Evolutionary conservation across 2,888 invertebrate genomes (phyloP).

Genomic region (Cactoblastis cactorum): DNA sequence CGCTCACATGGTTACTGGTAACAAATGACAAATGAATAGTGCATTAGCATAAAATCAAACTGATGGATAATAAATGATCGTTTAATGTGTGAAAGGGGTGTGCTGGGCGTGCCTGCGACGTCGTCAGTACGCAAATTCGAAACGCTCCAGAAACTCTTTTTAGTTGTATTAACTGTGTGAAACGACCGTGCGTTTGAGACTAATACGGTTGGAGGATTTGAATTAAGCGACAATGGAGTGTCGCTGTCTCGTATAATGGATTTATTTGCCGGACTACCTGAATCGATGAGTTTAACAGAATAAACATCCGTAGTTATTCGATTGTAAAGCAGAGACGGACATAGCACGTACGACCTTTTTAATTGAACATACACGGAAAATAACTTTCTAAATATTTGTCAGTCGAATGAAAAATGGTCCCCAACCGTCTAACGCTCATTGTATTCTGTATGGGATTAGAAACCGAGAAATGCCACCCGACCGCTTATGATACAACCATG

Average conservation of each 20-base stretch:
- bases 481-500: constrained; percentile 49
- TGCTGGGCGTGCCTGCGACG: constrained; percentile 56
- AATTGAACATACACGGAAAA: constrained; percentile 70
- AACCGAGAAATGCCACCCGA: constrained; percentile 68
- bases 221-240: constrained; percentile 52
- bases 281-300: constrained; percentile 61
- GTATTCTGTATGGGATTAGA: constrained; percentile 71
- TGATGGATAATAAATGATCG: constrained; percentile 63
- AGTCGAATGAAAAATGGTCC: constrained; percentile 72
- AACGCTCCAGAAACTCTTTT: constrained; percentile 49
- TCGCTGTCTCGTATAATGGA: constrained; percentile 66
- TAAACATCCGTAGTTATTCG: constrained; percentile 66
- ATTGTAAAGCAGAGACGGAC: constrained; percentile 54
- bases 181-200: constrained; percentile 37
- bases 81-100: constrained; percentile 63
- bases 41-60: constrained; percentile 42
- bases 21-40: constrained; percentile 26
- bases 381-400: constrained; percentile 78
- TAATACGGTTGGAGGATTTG: constrained; percentile 52
- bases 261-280: constrained; percentile 71
- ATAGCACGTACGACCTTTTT: constrained; percentile 50
- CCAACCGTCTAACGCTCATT: constrained; percentile 53
- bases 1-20: constrained; percentile 44
- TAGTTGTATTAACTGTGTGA: constrained; percentile 30
- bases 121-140: constrained; percentile 60